Evolutionary conservation across 1,140 invertebrate species (phyloP), one percentile per base, ranked within the genome.

Genomic region (Drosophila elegans): DNA sequence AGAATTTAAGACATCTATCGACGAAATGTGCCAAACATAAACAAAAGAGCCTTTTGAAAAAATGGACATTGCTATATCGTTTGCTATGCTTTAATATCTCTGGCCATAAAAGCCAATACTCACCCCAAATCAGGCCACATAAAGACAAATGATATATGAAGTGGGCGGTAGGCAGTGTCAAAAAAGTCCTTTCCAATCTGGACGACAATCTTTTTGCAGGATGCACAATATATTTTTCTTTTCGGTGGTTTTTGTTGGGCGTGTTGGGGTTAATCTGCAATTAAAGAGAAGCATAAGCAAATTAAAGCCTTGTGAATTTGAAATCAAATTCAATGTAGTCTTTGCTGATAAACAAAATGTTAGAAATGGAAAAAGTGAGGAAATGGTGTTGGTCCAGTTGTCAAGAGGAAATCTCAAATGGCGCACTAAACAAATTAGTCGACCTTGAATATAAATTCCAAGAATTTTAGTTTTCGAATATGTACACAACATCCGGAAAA

Each of bases 121-220:
- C 75, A 83, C 80, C 75, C 60, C 60, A 75, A 79, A 51, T 59
- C 76, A 54, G 80, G 56, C 75, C 76, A 76, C 80, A 83, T 83
- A 84, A 84, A 84, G 80, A 56, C 59, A 79, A 66, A 63, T 62
- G 13, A 74, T 59, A 49, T 75, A 42, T 45, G 41, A 74, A 63
- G 52, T 21, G 7, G 38, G 21, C 12, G 7, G 34, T 10, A 59
- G 16, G 21, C 41, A 48, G 32, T 36, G 59, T 32, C 32, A 46
- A 68, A 55, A 32, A 38, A 29, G 53, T 62, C 27, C 63, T 69
- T 38, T 68, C 11, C 57, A 64, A 64, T 64, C 57, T 16, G 10
- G 11, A n/a, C 9, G 46, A 36, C 41, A 68, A 48, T 67, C 36
- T 55, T 44, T 32, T 5, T 4, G 29, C 46, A 68, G 76, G 63